Evolutionary conservation across 2,888 invertebrate species (phyloP), one percentile per base, ranked within the genome.

Genomic region (Acanthosoma haemorrhoidale): DNA sequence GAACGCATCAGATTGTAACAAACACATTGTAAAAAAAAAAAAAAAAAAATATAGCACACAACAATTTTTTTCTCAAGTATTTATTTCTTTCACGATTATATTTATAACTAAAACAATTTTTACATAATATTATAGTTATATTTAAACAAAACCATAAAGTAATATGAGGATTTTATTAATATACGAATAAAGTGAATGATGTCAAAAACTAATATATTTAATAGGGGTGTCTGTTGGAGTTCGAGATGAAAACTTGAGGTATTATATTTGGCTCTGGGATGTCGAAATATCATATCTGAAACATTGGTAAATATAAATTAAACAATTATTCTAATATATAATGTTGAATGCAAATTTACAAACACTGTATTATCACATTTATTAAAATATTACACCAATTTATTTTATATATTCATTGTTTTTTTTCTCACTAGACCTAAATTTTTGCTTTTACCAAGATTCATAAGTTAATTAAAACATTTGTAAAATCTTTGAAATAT

Each of bases 231-330:
- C 18, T 60, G 34, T 21, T 34, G 61, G 36, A 36, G 61, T 64
- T 25, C 29, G 39, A 25, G 39, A 39, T 29, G 39, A 38, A 64
- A 64, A 64, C 25, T 29, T 18, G 38, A 64, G 64, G 41, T 29
- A 64, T 21, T 38, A 41, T 15, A 38, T 31, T 32, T 18, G 11
- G 21, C 29, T 2, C 13, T 38, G 2, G 25, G 29, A 64, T 36
- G 31, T 64, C 41, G 64, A 29, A 39, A 38, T 41, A 64, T 64
- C 64, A 64, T 64, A 64, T 64, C 64, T 64, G 41, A 6, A 64
- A 64, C 13, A 61, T 1, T n/a, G n/a, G n/a, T n/a, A n/a, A n/a
- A n/a, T n/a, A n/a, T n/a, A n/a, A n/a, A n/a, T n/a, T n/a, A n/a
- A n/a, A n/a, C n/a, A n/a, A n/a, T n/a, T n/a, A n/a, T n/a, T n/a